phyloP scores from a whole-genome alignment of 2,888 invertebrate species.

The Lottia gigantea region DNA sequence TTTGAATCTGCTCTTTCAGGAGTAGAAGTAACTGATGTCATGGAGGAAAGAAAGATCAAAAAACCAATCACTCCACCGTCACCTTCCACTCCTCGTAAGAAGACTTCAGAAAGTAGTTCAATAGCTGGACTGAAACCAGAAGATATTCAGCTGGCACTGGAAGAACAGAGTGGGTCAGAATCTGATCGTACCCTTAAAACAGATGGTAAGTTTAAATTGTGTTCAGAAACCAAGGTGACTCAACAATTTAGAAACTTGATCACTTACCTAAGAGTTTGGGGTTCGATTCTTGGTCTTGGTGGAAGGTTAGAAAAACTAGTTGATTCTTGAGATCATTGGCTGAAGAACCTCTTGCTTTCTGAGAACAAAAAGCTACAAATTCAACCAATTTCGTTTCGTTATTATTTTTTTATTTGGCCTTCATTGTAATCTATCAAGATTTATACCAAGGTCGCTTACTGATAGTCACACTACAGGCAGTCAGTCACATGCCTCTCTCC shows the following conservation, averaged over 20 bases:
- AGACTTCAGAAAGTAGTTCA: neutral
- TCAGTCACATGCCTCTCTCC: too few relatives aligned
- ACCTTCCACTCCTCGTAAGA: neutral
- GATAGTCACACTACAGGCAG: too few relatives aligned
- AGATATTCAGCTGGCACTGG: neutral
- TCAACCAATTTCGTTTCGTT: too few relatives aligned
- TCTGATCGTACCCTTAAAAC: slow-evolving; percentile 25
- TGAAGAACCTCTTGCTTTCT: too few relatives aligned
- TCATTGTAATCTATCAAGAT: too few relatives aligned
- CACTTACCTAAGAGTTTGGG: slow-evolving; percentile 19
- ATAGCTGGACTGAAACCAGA: neutral
- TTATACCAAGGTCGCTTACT: too few relatives aligned
- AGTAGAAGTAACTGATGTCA: slow-evolving; percentile 40
- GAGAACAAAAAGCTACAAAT: too few relatives aligned
- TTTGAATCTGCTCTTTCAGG: slow-evolving; percentile 22
- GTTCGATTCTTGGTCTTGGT: too few relatives aligned
- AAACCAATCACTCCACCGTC: neutral
- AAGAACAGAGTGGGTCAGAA: slow-evolving; percentile 31
- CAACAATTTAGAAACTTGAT: slow-evolving; percentile 19
- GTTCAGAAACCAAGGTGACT: slow-evolving; percentile 24
- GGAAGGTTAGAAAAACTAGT: too few relatives aligned
- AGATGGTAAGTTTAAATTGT: slow-evolving; percentile 28
- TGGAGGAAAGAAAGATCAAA: slow-evolving; percentile 37
- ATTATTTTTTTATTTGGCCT: too few relatives aligned
- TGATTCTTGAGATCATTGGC: too few relatives aligned